Percentiles rank a stretch among this genome's conserved stretches.
phyloP scores from a whole-genome alignment of 1,140 invertebrate species.

The Samia ricini region DNA sequence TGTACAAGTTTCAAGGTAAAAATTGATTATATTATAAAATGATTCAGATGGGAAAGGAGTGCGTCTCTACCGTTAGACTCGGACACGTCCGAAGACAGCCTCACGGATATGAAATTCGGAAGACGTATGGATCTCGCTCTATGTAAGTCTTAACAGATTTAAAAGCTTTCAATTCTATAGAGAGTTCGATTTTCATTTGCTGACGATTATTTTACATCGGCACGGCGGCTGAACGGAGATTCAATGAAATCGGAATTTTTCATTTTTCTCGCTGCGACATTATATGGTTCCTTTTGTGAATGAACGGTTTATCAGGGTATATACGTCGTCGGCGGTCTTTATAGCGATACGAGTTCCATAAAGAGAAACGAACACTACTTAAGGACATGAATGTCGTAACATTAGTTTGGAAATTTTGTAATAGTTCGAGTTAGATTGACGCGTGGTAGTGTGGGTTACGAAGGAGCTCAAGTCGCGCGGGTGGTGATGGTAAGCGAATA shows the following conservation, averaged over 20 bases:
- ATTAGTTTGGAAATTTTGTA: neutral
- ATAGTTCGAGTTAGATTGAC: neutral
- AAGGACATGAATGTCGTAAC: neutral
- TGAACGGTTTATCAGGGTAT: constrained; percentile 38
- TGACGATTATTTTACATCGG: constrained; percentile 71
- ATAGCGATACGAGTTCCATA: constrained; percentile 27
- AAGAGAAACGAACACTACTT: neutral
- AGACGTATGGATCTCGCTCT: constrained; percentile 84
- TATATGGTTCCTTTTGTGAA: constrained; percentile 19
- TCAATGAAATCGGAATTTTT: constrained; percentile 39
- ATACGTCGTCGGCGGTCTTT: constrained; percentile 36
- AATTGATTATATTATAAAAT: too few species aligned
- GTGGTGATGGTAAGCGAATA: constrained; percentile 9
- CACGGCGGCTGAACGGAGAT: constrained; percentile 60
- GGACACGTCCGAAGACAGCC: constrained; percentile 76
- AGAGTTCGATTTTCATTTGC: constrained; percentile 71
- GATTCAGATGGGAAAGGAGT: constrained; percentile 82
- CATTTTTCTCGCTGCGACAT: constrained; percentile 32
- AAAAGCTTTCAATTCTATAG: constrained; percentile 40
- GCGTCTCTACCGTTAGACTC: constrained; percentile 81
- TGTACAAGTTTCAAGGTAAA: too few species aligned
- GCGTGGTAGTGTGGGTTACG: neutral
- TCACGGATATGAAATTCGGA: constrained; percentile 73
- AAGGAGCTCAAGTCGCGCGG: constrained; percentile 10
- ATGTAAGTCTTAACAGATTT: constrained; percentile 78